Percentiles rank a stretch among this genome's conserved stretches.
These are phyloP conservation scores for Rostrhamus sociabilis DNA, from an alignment of 2,797 vertebrate genomes.

Conservation along the genomic window DNA sequence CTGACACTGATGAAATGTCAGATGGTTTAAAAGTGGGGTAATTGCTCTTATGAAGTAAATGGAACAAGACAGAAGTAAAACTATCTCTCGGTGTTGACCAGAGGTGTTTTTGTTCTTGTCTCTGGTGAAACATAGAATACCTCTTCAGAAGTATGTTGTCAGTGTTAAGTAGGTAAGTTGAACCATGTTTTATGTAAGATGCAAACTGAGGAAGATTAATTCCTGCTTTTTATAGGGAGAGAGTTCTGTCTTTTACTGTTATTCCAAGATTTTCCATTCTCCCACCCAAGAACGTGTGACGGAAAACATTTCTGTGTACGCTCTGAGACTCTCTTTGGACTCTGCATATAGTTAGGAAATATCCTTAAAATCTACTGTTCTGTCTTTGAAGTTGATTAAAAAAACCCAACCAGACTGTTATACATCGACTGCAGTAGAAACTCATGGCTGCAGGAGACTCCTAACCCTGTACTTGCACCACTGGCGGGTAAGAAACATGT, in stretches of 20 bases:
- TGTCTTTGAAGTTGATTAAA: background rate
- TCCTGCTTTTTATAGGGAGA: background rate
- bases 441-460: background rate
- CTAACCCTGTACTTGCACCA: background rate
- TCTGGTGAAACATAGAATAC: background rate
- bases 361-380: background rate
- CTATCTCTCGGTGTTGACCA: background rate
- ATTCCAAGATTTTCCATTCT: background rate
- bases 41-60: background rate
- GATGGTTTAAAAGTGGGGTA: background rate
- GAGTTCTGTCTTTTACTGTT: background rate
- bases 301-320: background rate
- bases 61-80: background rate
- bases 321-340: too few species aligned
- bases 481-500: background rate
- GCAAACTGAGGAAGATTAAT: background rate
- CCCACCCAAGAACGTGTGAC: background rate
- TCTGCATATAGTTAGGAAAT: background rate
- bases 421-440: background rate
- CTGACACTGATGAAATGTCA: background rate
- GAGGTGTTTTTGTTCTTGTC: background rate
- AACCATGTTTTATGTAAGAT: background rate
- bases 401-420: fast-evolving
- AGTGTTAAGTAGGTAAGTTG: background rate
- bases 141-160: background rate